phyloP scores from a whole-genome alignment of 53 echinoderm and acorn worm species.

The Pentamera pediparva region DNA sequence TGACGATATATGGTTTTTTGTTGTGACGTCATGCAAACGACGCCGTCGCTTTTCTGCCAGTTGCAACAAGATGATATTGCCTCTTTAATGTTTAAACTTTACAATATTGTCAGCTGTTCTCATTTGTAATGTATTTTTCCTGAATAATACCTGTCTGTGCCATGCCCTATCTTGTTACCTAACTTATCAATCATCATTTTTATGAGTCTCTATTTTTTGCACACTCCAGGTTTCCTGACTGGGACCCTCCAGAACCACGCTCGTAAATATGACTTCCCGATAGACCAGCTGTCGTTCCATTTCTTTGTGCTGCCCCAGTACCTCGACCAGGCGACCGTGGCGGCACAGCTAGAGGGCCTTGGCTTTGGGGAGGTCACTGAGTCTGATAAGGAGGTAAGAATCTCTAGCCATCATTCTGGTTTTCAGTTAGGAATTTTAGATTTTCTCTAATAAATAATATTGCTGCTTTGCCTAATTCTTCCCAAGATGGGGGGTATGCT shows the following conservation, averaged over 20 bases:
- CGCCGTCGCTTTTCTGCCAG: too few relatives aligned
- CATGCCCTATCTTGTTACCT: not conserved
- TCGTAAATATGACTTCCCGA: conserved; percentile 93
- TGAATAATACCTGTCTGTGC: too few relatives aligned
- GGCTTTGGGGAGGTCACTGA: conserved; percentile 82
- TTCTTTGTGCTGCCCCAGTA: conserved; percentile 78
- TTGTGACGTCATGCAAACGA: too few relatives aligned
- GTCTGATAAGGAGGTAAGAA: conserved; percentile 92
- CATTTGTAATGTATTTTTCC: too few relatives aligned
- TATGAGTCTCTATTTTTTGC: not conserved
- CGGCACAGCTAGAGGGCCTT: conserved; percentile 73
- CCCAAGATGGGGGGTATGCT: too few relatives aligned
- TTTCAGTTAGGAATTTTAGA: not conserved
- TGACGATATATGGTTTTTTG: too few relatives aligned
- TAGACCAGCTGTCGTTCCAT: conserved; percentile 91
- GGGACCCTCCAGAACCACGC: conserved; percentile 99
- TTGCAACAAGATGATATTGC: too few relatives aligned
- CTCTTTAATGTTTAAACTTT: too few relatives aligned
- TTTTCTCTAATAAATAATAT: not conserved
- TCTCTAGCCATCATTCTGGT: too few relatives aligned
- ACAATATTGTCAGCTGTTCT: too few relatives aligned
- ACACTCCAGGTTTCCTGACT: conserved; percentile 83
- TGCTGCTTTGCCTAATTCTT: too few relatives aligned
- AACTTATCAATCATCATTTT: not conserved
- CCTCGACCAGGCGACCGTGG: conserved; percentile 82